phyloP scores from a whole-genome alignment of 2,888 invertebrate species.

The Andricus quercusramuli region DNA sequence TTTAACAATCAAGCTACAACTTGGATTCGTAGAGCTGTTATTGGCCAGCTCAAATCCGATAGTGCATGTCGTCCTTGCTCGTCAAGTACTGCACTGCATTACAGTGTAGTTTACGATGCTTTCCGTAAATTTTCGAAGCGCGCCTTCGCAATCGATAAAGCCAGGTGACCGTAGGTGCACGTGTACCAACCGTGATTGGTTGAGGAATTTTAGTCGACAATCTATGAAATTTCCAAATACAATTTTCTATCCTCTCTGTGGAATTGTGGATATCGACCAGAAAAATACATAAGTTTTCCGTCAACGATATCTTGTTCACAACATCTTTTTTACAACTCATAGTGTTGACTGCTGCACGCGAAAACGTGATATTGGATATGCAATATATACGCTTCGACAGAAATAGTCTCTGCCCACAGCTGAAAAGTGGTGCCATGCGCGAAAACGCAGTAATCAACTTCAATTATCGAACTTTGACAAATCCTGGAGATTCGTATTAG shows the following conservation, averaged over 20 bases:
- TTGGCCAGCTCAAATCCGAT: not conserved
- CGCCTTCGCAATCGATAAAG: constrained; percentile 64
- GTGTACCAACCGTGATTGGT: constrained; percentile 15
- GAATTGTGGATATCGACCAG: not conserved
- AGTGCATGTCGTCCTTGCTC: not conserved
- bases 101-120: constrained; percentile 57
- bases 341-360: constrained; percentile 22
- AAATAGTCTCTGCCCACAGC: constrained; percentile 1
- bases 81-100: not conserved
- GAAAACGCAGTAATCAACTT: not conserved
- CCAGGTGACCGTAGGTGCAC: constrained; percentile 60
- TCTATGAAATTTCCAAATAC: not conserved
- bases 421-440: not conserved
- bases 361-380: constrained; percentile 6
- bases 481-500: not conserved
- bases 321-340: not conserved
- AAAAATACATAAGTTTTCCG: not conserved
- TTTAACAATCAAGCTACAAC: too few species aligned
- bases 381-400: not conserved
- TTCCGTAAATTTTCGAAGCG: constrained; percentile 60
- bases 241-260: not conserved
- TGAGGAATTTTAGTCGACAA: not conserved
- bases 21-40: not conserved
- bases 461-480: not conserved
- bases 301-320: not conserved